Base-by-base conservation (phyloP, 2,113 vertebrate genomes). In the Nycticorax nycticorax region DNA sequence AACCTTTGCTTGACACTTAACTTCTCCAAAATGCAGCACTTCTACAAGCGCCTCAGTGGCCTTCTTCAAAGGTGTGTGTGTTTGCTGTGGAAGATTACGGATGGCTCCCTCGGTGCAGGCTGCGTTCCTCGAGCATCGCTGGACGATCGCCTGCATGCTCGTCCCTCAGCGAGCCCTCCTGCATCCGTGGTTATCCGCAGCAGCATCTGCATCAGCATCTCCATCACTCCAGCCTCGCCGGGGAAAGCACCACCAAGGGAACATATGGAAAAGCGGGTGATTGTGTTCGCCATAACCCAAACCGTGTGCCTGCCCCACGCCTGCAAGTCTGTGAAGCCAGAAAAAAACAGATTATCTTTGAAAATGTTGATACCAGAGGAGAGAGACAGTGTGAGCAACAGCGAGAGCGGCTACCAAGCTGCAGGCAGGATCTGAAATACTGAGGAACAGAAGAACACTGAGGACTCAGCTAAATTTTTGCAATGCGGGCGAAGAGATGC, bases 11-110 rank as follows among this genome's bases (percentile, higher is more conserved):
- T 69, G 37, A 6, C 27, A 26, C 39, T 47, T 30, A 14, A 26
- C 64, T 88, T 77, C 48, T 74, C 90, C 78, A 60, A 4, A 72
- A 81, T 56, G 83, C 95, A 94, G 78, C 83, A 89, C 56, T 95
- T 92, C 91, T 88, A 33, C 63, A 72, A 33, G 20, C 30, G 16
- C 76, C 85, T 80, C 63, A 10, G 53, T 47, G 79, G 48, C 45
- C 87, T 87, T 13, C 30, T 76, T 63, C 85, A 77, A 92, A 77
- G 59, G 63, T 21, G 37, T 43, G 82, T 85, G 75, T 67, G 32
- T 16, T 56, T 56, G 48, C 59, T 15, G 2, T 12, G 20, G 59
- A 69, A 77, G 67, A 72, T 60, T 52, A 20, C 47, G 83, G 87
- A 77, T 15, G 39, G 85, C 64, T 50, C 37, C 28, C 6, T 24